Conservation (phyloP, 2,113 vertebrate genomes). For the Hippotragus niger region DNA sequence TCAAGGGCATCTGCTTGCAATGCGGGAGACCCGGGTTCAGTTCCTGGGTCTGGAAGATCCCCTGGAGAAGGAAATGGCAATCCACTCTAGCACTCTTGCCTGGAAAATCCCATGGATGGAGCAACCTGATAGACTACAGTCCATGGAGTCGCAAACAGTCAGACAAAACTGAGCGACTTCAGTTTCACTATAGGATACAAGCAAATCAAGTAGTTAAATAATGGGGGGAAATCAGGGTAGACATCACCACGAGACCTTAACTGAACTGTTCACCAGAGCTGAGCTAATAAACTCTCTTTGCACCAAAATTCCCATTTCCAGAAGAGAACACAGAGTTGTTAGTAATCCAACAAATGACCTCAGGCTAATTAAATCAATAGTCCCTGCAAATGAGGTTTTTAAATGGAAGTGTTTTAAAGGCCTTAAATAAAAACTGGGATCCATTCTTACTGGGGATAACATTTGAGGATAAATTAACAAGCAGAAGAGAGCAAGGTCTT, state of each 20-base stretch:
- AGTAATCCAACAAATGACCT: conserved; percentile 67
- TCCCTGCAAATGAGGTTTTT: conserved; percentile 77
- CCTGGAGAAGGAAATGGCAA: no score
- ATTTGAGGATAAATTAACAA: conserved; percentile 23
- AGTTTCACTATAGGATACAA: not conserved
- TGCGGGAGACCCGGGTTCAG: no score
- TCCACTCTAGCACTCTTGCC: no score
- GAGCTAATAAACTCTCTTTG: not conserved
- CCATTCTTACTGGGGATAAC: conserved; percentile 48
- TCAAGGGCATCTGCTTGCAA: no score
- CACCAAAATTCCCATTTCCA: conserved; percentile 29
- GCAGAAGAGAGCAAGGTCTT: not conserved
- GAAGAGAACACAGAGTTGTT: conserved; percentile 38
- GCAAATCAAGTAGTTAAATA: not conserved
- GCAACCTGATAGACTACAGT: no score
- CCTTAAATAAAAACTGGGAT: conserved; percentile 47
- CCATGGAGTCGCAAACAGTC: no score
- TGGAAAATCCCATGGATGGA: no score
- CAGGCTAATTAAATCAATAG: conserved; percentile 80
- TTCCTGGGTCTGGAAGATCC: no score
- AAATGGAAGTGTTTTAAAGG: conserved; percentile 77
- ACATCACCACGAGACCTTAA: not conserved
- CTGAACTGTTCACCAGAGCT: not conserved
- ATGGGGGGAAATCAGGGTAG: not conserved
- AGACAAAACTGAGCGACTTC: rapidly evolving